phyloP scores from a whole-genome alignment of 2,888 invertebrate species.

The Polydrusus cervinus region DNA sequence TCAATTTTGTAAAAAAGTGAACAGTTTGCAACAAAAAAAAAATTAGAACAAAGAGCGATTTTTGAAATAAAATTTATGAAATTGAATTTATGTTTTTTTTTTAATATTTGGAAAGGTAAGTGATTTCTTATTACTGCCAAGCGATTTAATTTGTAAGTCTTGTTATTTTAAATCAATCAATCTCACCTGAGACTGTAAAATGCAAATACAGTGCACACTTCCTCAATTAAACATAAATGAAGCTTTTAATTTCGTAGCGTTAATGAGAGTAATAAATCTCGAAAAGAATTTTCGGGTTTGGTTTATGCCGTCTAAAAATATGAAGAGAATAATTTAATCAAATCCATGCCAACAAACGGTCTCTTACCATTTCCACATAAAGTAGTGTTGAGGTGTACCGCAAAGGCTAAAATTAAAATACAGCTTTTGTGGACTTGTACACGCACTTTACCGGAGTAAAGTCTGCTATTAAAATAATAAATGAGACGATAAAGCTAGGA shows the following conservation, averaged over 20 bases:
- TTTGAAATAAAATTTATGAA: too few species aligned
- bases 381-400: constrained; percentile 35
- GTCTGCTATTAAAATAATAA: constrained; percentile 56
- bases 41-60: too few species aligned
- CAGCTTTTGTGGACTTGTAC: constrained; percentile 48
- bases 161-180: too few species aligned
- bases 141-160: too few species aligned
- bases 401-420: constrained; percentile 48
- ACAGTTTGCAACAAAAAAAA: too few species aligned
- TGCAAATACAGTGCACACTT: not conserved
- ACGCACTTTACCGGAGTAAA: constrained; percentile 54
- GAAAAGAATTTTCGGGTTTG: constrained; percentile 8
- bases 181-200: not conserved
- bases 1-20: too few species aligned
- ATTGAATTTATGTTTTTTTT: too few species aligned
- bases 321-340: not conserved
- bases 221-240: constrained; percentile 5
- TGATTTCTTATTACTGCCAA: too few species aligned
- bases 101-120: too few species aligned
- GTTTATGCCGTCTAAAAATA: constrained; percentile 11
- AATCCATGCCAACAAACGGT: constrained; percentile 22
- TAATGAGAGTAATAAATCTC: not conserved
- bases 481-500: constrained; percentile 56
- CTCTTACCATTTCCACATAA: constrained; percentile 28
- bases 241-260: not conserved